Percentiles rank a stretch among this genome's conserved stretches.
Evolutionary conservation across 2,888 invertebrate species (phyloP).

Genomic region (Synergus itoensis): DNA sequence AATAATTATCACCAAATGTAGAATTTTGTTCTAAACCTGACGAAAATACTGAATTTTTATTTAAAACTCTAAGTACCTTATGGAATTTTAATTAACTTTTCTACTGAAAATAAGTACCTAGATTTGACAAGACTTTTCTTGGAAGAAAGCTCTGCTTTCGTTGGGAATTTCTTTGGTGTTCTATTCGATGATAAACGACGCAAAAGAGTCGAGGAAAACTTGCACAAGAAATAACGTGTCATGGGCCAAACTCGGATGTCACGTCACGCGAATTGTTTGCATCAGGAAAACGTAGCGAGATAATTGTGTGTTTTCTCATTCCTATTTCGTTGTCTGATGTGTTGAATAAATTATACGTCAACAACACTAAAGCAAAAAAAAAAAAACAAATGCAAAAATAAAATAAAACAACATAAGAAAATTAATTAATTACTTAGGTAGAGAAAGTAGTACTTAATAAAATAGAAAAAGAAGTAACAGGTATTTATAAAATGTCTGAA

Average conservation of each 20-base stretch:
- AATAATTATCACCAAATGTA: not conserved
- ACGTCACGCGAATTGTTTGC: constrained; percentile 9
- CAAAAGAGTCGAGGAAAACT: not conserved
- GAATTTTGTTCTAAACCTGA: not conserved
- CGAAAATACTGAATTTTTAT: too few species aligned
- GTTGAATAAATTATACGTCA: constrained; percentile 26
- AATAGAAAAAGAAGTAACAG: too few species aligned
- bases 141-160: not conserved
- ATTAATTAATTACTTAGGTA: not conserved
- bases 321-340: not conserved
- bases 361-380: not conserved
- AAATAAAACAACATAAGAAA: not conserved
- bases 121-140: not conserved
- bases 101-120: too few species aligned
- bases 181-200: not conserved
- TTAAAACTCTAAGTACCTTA: too few species aligned
- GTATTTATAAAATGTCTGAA: too few species aligned
- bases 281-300: constrained; percentile 30
- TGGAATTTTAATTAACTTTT: too few species aligned
- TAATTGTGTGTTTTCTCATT: constrained; percentile 27
- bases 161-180: not conserved
- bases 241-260: constrained; percentile 4
- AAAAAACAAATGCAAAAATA: not conserved
- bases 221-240: not conserved
- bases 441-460: not conserved